A percentile compares a stretch with the other conserved stretches of the same genome.
Conservation (phyloP, 2,888 invertebrate species). For the Scotopteryx bipunctaria region DNA sequence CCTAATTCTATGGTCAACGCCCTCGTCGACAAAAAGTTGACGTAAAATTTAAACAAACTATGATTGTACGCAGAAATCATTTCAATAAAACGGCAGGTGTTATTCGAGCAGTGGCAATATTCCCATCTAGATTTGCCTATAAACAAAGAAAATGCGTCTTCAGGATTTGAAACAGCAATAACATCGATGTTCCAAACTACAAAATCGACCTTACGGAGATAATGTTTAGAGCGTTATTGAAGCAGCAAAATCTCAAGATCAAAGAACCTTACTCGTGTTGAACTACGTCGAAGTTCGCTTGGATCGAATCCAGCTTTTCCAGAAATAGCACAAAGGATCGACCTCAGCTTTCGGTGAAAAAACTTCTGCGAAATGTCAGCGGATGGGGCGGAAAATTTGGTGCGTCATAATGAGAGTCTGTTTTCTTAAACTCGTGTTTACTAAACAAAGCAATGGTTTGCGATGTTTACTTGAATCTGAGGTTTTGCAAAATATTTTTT, state of each 20-base stretch:
- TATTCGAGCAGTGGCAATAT: slow-evolving; percentile 42
- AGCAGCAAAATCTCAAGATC: slow-evolving; percentile 49
- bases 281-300: slow-evolving; percentile 69
- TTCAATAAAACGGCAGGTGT: slow-evolving; percentile 36
- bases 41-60: slow-evolving; percentile 20
- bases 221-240: slow-evolving; percentile 42
- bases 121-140: slow-evolving; percentile 50
- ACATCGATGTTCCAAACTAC: slow-evolving; percentile 13
- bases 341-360: slow-evolving; percentile 69
- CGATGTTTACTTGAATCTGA: slow-evolving; percentile 1
- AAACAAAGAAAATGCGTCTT: slow-evolving; percentile 56
- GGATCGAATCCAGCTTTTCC: slow-evolving; percentile 74
- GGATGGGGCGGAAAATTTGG: slow-evolving; percentile 68
- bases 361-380: slow-evolving; percentile 76
- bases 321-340: slow-evolving; percentile 83
- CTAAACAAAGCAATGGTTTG: slow-evolving; percentile 9
- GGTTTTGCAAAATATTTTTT: not conserved
- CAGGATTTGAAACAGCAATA: slow-evolving; percentile 42
- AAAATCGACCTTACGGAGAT: slow-evolving; percentile 37
- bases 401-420: slow-evolving; percentile 60
- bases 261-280: slow-evolving; percentile 61
- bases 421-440: slow-evolving; percentile 20
- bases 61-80: slow-evolving; percentile 37
- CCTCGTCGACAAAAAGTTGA: not conserved
- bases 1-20: no score